Base-by-base conservation (phyloP, 2,113 vertebrate genomes). In the Herpetotheres cachinnans region DNA sequence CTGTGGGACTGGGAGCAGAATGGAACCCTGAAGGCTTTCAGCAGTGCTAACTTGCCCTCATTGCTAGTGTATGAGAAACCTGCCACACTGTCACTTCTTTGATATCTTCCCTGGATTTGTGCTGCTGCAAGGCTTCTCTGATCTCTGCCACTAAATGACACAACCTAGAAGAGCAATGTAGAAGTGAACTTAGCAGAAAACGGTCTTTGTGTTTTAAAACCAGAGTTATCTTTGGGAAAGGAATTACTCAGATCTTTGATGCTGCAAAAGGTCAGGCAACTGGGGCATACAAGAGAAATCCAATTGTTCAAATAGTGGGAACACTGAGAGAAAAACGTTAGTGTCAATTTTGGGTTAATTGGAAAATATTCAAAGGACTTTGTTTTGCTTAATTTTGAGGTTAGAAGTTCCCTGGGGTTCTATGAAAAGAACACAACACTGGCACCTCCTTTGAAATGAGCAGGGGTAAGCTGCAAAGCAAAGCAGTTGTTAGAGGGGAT, bases 341-440 rank as follows among this genome's bases (percentile, higher is more conserved):
- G 62, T 90, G 95, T 96, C 87, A 91, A 83, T 91, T 58, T 94
- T 54, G 62, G 78, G 94, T 95, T 96, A 97, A 97, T 81, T 94
- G 91, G 74, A 90, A 93, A 90, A 83, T 87, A 94, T 95, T 95
- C 91, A 94, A 63, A 95, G 67, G 84, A 86, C 66, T 96, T 96
- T 92, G 27, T 91, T 97, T 94, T 95, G 91, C 63, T 83, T 91
- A 83, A 96, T 95, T 95, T 90, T 91, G 93, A 94, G 84, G 87
- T 96, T 94, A 93, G 86, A 88, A 73, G 71, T 94, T 96, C 82
- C 91, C 89, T 77, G 50, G 87, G 32, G 71, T 90, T 91, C 82
- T 90, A 6, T 86, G 78, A 88, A 95, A 89, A 94, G 82, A 94
- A 67, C 4, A 2, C 34, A 90, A 73, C 7, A 17, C 67, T 86